Evolutionary conservation across 2,888 invertebrate genomes (phyloP).

Genomic region (Heliconius ethilla): DNA sequence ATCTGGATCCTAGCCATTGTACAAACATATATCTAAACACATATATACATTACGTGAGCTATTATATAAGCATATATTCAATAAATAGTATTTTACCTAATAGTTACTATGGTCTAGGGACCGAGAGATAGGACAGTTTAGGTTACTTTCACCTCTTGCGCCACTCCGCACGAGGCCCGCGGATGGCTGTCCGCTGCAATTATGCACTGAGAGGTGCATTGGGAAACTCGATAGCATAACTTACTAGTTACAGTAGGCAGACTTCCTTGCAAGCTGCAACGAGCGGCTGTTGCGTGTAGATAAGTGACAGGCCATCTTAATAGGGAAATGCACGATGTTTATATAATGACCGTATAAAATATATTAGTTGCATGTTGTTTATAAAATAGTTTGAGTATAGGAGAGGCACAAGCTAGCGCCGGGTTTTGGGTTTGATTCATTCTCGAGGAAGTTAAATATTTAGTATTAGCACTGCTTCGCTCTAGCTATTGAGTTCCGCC

Average conservation of each 20-base stretch:
- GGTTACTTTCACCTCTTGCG: constrained; percentile 36
- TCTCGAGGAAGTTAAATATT: too few species aligned
- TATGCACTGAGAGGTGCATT: constrained; percentile 34
- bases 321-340: neutral
- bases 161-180: constrained; percentile 16
- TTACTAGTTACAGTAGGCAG: neutral
- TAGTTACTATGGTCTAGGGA: neutral
- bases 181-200: constrained; percentile 34
- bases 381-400: too few species aligned
- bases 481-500: too few species aligned
- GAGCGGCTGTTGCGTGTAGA: neutral
- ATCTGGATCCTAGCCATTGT: too few species aligned
- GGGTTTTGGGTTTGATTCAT: too few species aligned
- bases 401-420: too few species aligned
- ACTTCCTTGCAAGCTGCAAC: neutral
- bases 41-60: neutral
- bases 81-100: neutral
- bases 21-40: neutral
- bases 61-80: constrained; percentile 10
- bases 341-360: neutral
- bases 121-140: constrained; percentile 19
- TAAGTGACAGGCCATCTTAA: neutral
- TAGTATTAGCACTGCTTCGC: too few species aligned
- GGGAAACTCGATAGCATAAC: constrained; percentile 33
- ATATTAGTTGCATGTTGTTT: neutral